Percentiles rank a stretch among this genome's conserved stretches.
phyloP scores from a whole-genome alignment of 2,113 vertebrate species.

The Etia nguti region DNA sequence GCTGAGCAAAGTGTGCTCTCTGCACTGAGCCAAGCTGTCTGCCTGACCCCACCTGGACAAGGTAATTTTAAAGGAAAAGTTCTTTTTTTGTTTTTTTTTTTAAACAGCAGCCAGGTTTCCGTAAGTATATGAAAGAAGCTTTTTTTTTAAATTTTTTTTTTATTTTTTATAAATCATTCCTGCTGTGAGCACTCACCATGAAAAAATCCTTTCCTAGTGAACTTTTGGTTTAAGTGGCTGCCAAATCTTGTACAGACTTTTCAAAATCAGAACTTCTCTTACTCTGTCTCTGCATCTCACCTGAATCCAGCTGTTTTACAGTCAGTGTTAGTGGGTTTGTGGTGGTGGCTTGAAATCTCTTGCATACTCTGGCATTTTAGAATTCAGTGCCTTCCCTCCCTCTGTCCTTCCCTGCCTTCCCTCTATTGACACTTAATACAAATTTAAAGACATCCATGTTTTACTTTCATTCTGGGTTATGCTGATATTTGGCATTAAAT shows the following conservation, averaged over 20 bases:
- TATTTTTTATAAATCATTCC: not conserved
- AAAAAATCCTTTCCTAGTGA: not conserved
- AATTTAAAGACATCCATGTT: not conserved
- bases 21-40: constrained; percentile 81
- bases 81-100: fast-evolving
- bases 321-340: not conserved
- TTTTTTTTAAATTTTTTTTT: not conserved
- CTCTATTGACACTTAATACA: not conserved
- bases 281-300: not conserved
- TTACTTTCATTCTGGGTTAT: not conserved
- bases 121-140: not conserved
- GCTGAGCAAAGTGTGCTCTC: constrained; percentile 85
- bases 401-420: not conserved
- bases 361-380: not conserved
- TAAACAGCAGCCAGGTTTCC: not conserved
- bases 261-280: not conserved
- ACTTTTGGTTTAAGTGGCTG: not conserved
- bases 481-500: not conserved
- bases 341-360: not conserved
- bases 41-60: constrained; percentile 83
- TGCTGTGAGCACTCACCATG: not conserved
- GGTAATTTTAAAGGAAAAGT: constrained; percentile 57
- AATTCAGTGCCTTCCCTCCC: not conserved
- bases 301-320: not conserved
- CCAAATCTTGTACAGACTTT: not conserved